These are phyloP conservation scores for Dermolepida albohirtum DNA, from an alignment of 2,888 invertebrate species.

Conservation along the genomic window DNA sequence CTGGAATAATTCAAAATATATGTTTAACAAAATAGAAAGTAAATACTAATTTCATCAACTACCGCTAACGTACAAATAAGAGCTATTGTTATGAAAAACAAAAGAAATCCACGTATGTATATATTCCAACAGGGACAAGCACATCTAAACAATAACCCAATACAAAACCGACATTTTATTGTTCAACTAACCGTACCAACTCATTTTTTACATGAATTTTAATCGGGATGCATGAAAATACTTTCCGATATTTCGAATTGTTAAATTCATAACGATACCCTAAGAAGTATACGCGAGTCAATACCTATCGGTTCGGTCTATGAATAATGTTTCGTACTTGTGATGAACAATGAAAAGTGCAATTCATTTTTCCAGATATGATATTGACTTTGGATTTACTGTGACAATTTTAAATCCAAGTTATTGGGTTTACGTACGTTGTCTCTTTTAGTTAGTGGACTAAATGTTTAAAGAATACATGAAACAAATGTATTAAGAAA, in stretches of 20 bases:
- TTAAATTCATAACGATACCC: background rate
- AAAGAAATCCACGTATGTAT: too few relatives aligned
- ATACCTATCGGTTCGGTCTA: slow-evolving; percentile 10
- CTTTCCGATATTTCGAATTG: slow-evolving; percentile 2
- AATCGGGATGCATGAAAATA: slow-evolving; percentile 23
- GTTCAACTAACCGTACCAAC: slow-evolving; percentile 1
- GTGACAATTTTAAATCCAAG: background rate
- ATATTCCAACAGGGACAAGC: background rate
- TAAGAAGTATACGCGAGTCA: background rate
- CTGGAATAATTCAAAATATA: too few relatives aligned
- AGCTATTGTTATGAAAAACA: background rate
- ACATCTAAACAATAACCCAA: background rate
- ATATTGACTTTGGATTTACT: slow-evolving; percentile 9
- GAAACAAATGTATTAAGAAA: too few relatives aligned
- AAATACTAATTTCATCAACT: too few relatives aligned
- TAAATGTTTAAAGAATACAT: too few relatives aligned
- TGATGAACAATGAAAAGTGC: slow-evolving; percentile 28
- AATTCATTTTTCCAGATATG: slow-evolving; percentile 30
- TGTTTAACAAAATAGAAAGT: too few relatives aligned
- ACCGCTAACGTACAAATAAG: too few relatives aligned
- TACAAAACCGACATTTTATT: slow-evolving; percentile 26
- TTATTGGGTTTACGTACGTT: background rate
- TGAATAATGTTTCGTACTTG: slow-evolving; percentile 18
- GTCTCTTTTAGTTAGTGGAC: too few relatives aligned
- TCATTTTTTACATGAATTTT: slow-evolving; percentile 23